Percentiles rank a stretch among this genome's conserved stretches.
Evolutionary conservation across 2,113 vertebrate species (phyloP).

Genomic region (Ciconia boyciana): DNA sequence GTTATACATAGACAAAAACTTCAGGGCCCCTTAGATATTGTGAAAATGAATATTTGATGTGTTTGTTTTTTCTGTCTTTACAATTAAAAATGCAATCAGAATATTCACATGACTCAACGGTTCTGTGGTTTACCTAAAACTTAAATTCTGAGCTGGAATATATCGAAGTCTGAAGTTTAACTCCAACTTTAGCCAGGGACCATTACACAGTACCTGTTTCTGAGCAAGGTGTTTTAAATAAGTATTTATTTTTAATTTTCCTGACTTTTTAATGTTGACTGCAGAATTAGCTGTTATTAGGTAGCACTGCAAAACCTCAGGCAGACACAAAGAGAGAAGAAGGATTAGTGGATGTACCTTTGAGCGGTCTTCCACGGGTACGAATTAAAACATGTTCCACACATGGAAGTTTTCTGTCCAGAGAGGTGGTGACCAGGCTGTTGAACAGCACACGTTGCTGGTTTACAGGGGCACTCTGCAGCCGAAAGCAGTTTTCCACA

Average conservation of each 20-base stretch:
- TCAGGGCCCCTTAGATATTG: background rate
- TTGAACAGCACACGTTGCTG: rapidly evolving
- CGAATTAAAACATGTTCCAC: background rate
- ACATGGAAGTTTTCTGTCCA: background rate
- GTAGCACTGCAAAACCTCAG: background rate
- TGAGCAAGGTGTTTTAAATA: background rate
- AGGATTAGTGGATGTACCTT: background rate
- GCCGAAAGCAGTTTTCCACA: background rate
- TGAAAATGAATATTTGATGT: background rate
- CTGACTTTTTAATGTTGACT: background rate
- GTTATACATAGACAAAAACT: background rate
- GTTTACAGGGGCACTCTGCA: background rate
- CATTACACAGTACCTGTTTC: background rate
- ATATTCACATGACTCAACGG: background rate
- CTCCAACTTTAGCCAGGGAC: background rate
- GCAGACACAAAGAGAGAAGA: background rate
- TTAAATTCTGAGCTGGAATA: background rate
- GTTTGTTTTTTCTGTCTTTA: background rate
- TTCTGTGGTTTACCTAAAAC: background rate
- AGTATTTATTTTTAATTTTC: background rate
- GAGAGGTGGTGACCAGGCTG: background rate
- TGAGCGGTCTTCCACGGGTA: background rate
- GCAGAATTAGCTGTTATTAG: background rate
- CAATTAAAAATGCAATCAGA: background rate
- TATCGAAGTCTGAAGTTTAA: background rate